A percentile compares a stretch with the other conserved stretches of the same genome.
These are phyloP conservation scores for Agrotis ipsilon DNA, from an alignment of 2,888 invertebrate species.

Conservation along the genomic window DNA sequence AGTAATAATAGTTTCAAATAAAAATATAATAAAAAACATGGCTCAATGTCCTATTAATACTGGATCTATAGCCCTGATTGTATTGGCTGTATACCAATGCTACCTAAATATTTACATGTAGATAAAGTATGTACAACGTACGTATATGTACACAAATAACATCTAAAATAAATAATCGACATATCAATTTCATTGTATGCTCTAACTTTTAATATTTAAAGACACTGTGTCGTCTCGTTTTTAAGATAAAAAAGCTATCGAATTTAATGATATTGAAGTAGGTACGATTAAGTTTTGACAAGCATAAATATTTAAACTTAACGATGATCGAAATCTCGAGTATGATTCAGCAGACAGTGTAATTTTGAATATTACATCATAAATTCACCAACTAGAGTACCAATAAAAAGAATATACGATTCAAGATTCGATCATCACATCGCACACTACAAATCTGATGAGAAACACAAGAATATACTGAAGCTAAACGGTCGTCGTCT, in stretches of 20 bases:
- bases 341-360: slow-evolving; percentile 50
- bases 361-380: slow-evolving; percentile 42
- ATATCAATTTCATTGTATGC: slow-evolving; percentile 89
- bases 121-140: slow-evolving; percentile 85
- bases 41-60: slow-evolving; percentile 87
- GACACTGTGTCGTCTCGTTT: slow-evolving; percentile 77
- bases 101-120: slow-evolving; percentile 84
- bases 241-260: slow-evolving; percentile 71
- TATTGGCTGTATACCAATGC: slow-evolving; percentile 74
- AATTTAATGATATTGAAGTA: slow-evolving; percentile 70
- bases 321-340: slow-evolving; percentile 43
- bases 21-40: slow-evolving; percentile 72
- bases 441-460: slow-evolving; percentile 48
- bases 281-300: slow-evolving; percentile 64
- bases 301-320: slow-evolving; percentile 55
- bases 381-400: slow-evolving; percentile 41
- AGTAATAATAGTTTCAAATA: slow-evolving; percentile 61
- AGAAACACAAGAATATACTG: slow-evolving; percentile 44
- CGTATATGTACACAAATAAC: slow-evolving; percentile 85
- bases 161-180: slow-evolving; percentile 89
- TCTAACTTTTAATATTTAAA: slow-evolving; percentile 81
- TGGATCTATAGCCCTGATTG: slow-evolving; percentile 81
- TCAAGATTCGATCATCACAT: slow-evolving; percentile 54
- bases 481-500: slow-evolving; percentile 78
- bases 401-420: slow-evolving; percentile 41